Conservation (phyloP, 2,888 invertebrate species). For the Hydraecia micacea region DNA sequence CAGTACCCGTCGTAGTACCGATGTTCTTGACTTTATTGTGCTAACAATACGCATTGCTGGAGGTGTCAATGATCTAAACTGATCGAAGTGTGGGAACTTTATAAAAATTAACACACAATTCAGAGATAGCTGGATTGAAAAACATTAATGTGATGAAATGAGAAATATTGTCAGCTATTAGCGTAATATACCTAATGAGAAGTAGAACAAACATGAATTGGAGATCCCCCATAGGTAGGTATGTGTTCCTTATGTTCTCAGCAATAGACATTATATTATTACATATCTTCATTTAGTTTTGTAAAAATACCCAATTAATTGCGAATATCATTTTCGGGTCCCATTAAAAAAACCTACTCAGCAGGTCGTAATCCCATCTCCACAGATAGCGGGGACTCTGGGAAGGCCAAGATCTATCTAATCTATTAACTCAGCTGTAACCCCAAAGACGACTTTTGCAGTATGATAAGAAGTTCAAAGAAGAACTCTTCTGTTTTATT, state of each 20-base stretch:
- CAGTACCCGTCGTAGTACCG: constrained; percentile 1
- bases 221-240: background rate
- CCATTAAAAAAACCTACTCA: background rate
- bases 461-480: constrained; percentile 3
- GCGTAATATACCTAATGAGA: background rate
- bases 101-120: constrained; percentile 19
- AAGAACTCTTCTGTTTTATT: constrained; percentile 11
- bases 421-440: constrained; percentile 30
- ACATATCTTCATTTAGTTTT: no score
- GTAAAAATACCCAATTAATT: background rate
- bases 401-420: constrained; percentile 33
- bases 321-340: no score
- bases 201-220: constrained; percentile 10
- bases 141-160: constrained; percentile 20
- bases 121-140: constrained; percentile 3
- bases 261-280: background rate
- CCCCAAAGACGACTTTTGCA: constrained; percentile 1
- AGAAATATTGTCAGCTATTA: background rate
- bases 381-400: background rate
- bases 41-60: constrained; percentile 14
- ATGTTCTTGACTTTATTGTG: constrained; percentile 26
- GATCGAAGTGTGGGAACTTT: constrained; percentile 32
- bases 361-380: background rate
- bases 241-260: background rate
- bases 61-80: constrained; percentile 44